These are phyloP conservation scores for Drosophila ambigua DNA, from an alignment of 1,140 invertebrate genomes.

Conservation along the genomic window DNA sequence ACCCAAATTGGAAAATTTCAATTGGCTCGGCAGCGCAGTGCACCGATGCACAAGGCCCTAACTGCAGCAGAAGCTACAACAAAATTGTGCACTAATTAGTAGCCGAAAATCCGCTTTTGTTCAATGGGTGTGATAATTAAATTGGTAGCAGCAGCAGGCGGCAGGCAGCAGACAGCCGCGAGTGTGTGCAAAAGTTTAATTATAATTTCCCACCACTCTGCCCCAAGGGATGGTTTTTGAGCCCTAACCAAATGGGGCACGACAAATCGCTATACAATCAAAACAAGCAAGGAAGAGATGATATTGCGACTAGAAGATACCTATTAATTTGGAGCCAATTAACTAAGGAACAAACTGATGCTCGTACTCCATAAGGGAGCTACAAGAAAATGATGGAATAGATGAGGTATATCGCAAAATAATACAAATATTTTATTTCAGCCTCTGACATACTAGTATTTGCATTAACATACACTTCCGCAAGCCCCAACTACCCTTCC, in stretches of 20 bases:
- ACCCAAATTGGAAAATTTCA: not conserved
- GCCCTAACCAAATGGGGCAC: constrained; percentile 20
- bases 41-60: constrained; percentile 30
- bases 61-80: constrained; percentile 19
- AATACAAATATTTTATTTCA: too few species aligned
- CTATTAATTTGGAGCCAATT: too few species aligned
- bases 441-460: too few species aligned
- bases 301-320: too few species aligned
- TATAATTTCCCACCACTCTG: constrained; percentile 33
- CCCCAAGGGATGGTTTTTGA: too few species aligned
- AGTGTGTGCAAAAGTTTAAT: constrained; percentile 51
- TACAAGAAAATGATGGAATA: too few species aligned
- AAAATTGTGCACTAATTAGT: constrained; percentile 71
- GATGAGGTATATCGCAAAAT: not conserved
- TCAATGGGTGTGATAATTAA: constrained; percentile 63
- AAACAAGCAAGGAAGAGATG: not conserved
- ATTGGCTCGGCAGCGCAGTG: constrained; percentile 17
- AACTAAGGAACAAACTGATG: not conserved
- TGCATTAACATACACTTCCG: too few species aligned
- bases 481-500: not conserved
- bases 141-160: constrained; percentile 56
- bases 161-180: constrained; percentile 60
- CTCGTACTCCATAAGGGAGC: not conserved
- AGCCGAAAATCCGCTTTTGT: constrained; percentile 62
- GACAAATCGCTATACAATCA: constrained; percentile 30